Conservation (phyloP, 2,888 invertebrate genomes). For the Crepidodera aurea region DNA sequence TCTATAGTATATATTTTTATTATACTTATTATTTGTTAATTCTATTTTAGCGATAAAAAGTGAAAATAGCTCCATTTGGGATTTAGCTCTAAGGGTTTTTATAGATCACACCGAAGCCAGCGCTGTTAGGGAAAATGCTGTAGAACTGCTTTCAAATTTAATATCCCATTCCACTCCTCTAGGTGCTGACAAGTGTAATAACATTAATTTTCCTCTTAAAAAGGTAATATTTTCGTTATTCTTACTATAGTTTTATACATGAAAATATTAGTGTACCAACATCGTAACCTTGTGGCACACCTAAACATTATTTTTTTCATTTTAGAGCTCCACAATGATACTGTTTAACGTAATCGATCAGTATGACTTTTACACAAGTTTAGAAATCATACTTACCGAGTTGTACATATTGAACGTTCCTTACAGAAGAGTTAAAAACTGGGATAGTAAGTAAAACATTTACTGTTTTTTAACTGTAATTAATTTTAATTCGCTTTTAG, state of each 20-base stretch:
- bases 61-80: slow-evolving; percentile 50
- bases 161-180: slow-evolving; percentile 46
- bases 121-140: slow-evolving; percentile 66
- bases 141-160: slow-evolving; percentile 64
- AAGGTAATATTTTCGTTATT: slow-evolving; percentile 38
- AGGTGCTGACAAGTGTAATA: slow-evolving; percentile 29
- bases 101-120: slow-evolving; percentile 64
- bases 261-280: background rate
- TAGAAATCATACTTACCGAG: slow-evolving; percentile 47
- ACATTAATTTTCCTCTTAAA: slow-evolving; percentile 27
- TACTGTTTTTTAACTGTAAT: background rate
- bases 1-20: no score
- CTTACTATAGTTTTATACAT: no score
- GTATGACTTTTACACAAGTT: slow-evolving; percentile 52
- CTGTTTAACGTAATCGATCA: slow-evolving; percentile 49
- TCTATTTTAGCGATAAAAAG: slow-evolving; percentile 46
- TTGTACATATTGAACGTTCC: slow-evolving; percentile 45
- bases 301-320: slow-evolving; percentile 17
- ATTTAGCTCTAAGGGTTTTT: slow-evolving; percentile 55
- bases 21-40: background rate
- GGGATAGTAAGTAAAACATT: slow-evolving; percentile 20
- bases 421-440: slow-evolving; percentile 16
- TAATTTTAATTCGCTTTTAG: slow-evolving; percentile 15
- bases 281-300: background rate
- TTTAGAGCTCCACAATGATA: slow-evolving; percentile 38